Evolutionary conservation across 2,797 vertebrate species (phyloP).

Genomic region (Phrynocephalus guinanensis): DNA sequence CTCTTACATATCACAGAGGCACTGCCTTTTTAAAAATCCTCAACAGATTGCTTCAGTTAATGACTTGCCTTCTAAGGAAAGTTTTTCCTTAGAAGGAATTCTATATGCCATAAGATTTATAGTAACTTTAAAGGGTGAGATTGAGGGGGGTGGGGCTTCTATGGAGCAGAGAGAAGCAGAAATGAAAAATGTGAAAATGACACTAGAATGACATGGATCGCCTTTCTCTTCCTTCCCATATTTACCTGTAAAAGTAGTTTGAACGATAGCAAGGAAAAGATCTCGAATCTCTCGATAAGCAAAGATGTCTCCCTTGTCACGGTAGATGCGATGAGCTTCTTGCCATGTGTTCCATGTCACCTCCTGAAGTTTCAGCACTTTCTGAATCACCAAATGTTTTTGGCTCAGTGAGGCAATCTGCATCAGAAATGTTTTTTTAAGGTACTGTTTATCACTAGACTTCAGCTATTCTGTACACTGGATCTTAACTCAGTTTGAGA

Average conservation of each 20-base stretch:
- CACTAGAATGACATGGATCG: not conserved
- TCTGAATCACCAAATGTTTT: slow-evolving; percentile 61
- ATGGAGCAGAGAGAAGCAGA: not conserved
- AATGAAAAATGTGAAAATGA: not conserved
- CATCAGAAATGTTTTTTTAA: slow-evolving; percentile 35
- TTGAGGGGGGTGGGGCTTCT: not conserved
- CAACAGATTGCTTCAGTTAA: not conserved
- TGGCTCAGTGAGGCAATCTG: slow-evolving; percentile 68
- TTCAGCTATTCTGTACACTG: not conserved
- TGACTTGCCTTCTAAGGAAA: not conserved
- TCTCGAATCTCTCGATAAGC: slow-evolving; percentile 16
- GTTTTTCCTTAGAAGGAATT: no score
- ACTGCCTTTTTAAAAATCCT: not conserved
- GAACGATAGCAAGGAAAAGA: slow-evolving; percentile 23
- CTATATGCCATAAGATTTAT: no score
- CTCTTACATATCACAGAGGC: not conserved
- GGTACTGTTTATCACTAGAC: not conserved
- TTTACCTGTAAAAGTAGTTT: slow-evolving; percentile 35
- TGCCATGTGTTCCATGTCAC: slow-evolving; percentile 41
- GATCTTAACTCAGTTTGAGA: not conserved
- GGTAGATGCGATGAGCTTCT: slow-evolving; percentile 61
- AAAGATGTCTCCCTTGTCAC: slow-evolving; percentile 35
- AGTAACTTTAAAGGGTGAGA: no score
- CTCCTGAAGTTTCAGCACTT: slow-evolving; percentile 62
- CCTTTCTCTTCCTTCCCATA: not conserved